A percentile compares a stretch with the other conserved stretches of the same genome.
phyloP scores from a whole-genome alignment of 2,113 vertebrate genomes.

The Eptesicus fuscus region DNA sequence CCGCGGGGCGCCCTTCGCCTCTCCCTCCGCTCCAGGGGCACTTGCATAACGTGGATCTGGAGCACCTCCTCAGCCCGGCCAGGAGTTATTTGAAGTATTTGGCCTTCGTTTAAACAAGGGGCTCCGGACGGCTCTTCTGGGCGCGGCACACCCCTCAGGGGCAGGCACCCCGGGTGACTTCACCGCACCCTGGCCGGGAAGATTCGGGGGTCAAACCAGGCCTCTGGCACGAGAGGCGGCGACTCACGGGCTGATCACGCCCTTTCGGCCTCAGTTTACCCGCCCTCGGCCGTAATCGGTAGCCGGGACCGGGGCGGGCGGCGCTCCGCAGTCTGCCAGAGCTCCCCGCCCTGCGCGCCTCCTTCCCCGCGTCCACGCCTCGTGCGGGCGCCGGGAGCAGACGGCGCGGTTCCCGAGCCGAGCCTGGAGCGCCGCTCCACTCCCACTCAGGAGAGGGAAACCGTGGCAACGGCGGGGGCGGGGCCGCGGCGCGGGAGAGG shows the following conservation, averaged over 20 bases:
- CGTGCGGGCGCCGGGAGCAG: conserved; percentile 62
- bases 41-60: conserved; percentile 8
- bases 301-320: not conserved
- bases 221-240: not conserved
- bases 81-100: not conserved
- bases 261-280: conserved; percentile 47
- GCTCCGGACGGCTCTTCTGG: not conserved
- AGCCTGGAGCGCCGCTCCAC: conserved; percentile 67
- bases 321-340: no score
- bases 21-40: not conserved
- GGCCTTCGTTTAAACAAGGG: conserved; percentile 17
- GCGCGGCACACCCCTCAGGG: not conserved
- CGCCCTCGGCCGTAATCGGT: not conserved
- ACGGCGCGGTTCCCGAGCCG: conserved; percentile 55
- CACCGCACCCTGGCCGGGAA: not conserved
- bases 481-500: conserved; percentile 42
- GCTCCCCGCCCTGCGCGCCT: not conserved
- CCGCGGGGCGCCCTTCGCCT: not conserved
- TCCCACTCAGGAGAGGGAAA: conserved; percentile 75
- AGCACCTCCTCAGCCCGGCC: not conserved
- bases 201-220: not conserved
- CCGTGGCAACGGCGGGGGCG: conserved; percentile 74
- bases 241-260: not conserved
- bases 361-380: conserved; percentile 40
- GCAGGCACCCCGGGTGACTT: not conserved